A percentile compares a stretch with the other conserved stretches of the same genome.
Conservation (phyloP, 2,797 vertebrate genomes). For the Phataginus tricuspis region DNA sequence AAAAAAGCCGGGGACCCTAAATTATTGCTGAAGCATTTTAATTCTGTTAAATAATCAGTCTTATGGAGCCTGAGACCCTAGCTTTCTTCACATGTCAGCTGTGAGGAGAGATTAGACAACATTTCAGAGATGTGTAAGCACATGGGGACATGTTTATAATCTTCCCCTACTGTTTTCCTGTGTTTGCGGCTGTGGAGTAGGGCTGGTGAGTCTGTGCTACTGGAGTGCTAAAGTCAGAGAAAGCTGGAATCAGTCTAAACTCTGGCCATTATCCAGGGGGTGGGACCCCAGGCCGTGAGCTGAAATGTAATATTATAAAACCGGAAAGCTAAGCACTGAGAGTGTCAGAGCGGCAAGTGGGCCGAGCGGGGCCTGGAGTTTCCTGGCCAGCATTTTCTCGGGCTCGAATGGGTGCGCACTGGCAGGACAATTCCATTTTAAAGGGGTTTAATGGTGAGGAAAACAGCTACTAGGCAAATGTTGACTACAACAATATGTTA, state of each 20-base stretch:
- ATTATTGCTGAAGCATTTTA: neutral
- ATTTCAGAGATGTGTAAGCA: neutral
- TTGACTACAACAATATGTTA: neutral
- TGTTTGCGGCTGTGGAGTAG: neutral
- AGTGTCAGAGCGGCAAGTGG: fast-evolving
- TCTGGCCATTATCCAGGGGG: neutral
- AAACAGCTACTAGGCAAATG: neutral
- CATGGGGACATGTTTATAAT: neutral
- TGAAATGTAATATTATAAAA: fast-evolving
- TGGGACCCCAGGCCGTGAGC: neutral
- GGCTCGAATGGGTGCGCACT: neutral
- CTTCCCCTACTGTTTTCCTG: neutral
- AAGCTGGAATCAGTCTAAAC: neutral
- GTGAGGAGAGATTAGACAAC: neutral
- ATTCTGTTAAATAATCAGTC: neutral
- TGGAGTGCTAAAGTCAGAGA: neutral
- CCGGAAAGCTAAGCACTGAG: fast-evolving
- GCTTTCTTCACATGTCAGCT: neutral
- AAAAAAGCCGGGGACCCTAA: neutral
- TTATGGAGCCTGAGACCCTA: neutral
- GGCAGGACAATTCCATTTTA: neutral
- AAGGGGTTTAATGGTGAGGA: neutral
- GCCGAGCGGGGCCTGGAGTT: fast-evolving
- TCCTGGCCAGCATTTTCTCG: neutral
- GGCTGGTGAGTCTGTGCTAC: neutral